Evolutionary conservation across 2,888 invertebrate species (phyloP), one percentile per base, ranked within the genome.

Genomic region (Fragum whitleyi): DNA sequence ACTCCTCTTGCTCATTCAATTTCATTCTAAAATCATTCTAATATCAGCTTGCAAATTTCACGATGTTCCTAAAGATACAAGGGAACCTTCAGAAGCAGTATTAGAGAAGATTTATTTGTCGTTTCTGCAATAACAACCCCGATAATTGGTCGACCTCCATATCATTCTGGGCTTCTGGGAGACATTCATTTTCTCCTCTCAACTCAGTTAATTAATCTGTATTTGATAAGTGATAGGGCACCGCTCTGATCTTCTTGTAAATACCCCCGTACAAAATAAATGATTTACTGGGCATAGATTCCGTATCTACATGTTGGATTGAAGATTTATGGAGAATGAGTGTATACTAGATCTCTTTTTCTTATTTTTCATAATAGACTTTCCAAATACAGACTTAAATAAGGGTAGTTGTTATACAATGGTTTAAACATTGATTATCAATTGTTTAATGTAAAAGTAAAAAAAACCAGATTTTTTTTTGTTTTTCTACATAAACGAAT

Each of bases 61-160:
- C n/a, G n/a, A n/a, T n/a, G n/a, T n/a, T n/a, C n/a, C n/a, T n/a
- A n/a, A n/a, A n/a, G n/a, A n/a, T n/a, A n/a, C n/a, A n/a, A n/a
- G 32, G 32, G 32, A 36, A 9, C 9, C 32, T 36, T 36, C 32
- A 36, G 32, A 6, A 36, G 32, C 32, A 36, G 65, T 28, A 65
- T 65, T 65, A 65, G 42, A 14, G 9, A 23, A 36, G 65, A 65
- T 65, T 26, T 65, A 65, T 65, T 65, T 65, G 65, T 65, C 65
- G 65, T 65, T 65, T 42, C 23, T 65, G 65, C 65, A 65, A 65
- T 65, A 65, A 65, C 65, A 65, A 42, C 42, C 21, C 1, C 32
- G 42, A 65, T 65, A 65, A 65, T 65, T 65, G 65, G 42, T 36
- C 42, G 65, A 42, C 65, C 65, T 21, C 42, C 39, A 65, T 42